Conservation (phyloP, 2,797 vertebrate genomes). For the Epinephelus coioides region DNA sequence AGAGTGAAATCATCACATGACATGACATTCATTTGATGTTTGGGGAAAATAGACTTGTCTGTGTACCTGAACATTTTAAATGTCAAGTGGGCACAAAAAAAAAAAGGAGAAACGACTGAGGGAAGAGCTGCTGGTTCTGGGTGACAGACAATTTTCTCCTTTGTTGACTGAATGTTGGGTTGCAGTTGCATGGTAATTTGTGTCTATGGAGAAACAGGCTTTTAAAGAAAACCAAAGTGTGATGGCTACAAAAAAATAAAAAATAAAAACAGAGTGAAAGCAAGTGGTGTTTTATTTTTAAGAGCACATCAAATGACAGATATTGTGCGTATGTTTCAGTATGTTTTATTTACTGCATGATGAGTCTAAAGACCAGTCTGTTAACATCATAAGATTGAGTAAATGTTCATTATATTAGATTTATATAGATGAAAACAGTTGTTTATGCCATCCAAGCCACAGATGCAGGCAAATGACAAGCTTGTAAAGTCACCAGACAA, state of each 20-base stretch:
- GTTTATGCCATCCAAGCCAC: neutral
- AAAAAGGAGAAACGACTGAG: neutral
- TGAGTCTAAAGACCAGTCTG: neutral
- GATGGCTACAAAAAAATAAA: slow-evolving; percentile 7
- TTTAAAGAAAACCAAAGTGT: neutral
- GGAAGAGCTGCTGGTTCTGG: neutral
- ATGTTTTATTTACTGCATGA: neutral
- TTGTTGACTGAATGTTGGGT: neutral
- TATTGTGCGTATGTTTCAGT: neutral
- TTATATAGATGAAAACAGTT: neutral
- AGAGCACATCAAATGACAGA: neutral
- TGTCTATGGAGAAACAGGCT: slow-evolving; percentile 4
- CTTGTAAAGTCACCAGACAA: neutral
- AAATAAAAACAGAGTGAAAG: neutral
- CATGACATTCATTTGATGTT: slow-evolving; percentile 53
- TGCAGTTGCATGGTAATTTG: neutral
- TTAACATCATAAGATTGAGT: neutral
- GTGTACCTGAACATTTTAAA: slow-evolving; percentile 46
- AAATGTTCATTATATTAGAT: neutral
- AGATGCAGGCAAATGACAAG: neutral
- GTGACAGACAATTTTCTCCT: slow-evolving; percentile 28
- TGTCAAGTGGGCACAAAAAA: slow-evolving; percentile 42
- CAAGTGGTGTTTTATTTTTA: neutral
- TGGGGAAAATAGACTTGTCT: slow-evolving; percentile 22
- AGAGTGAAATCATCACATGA: slow-evolving; percentile 20